phyloP scores from a whole-genome alignment of 2,113 vertebrate genomes.

The Patagioenas fasciata region DNA sequence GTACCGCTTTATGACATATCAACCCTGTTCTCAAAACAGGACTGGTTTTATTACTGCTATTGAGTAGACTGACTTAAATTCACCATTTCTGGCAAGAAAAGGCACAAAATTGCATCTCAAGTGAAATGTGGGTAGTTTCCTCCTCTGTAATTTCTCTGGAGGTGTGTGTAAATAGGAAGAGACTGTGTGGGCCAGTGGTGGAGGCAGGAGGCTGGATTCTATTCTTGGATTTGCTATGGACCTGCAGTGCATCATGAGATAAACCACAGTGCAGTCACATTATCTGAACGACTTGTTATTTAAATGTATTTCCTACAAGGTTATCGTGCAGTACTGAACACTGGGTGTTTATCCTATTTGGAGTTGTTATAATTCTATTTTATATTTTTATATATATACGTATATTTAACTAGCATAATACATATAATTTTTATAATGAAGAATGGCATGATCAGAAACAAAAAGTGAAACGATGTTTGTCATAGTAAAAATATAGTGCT shows the following conservation, averaged over 20 bases:
- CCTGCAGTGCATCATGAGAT: not conserved
- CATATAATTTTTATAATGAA: not conserved
- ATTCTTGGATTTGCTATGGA: not conserved
- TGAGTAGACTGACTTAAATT: not conserved
- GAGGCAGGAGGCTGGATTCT: not conserved
- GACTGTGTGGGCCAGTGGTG: not conserved
- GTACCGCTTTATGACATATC: not conserved
- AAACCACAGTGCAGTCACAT: not conserved
- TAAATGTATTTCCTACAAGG: not conserved
- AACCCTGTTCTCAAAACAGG: not conserved
- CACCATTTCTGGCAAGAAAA: not conserved
- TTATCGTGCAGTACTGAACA: not conserved
- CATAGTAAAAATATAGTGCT: not conserved
- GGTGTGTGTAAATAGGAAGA: slow-evolving; percentile 1
- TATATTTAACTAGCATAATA: not conserved
- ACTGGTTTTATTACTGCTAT: slow-evolving; percentile 18
- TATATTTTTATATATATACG: not conserved
- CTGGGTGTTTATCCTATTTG: not conserved
- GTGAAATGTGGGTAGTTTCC: slow-evolving; percentile 1
- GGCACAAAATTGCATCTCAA: not conserved
- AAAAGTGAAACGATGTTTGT: not conserved
- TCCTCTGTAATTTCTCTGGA: slow-evolving; percentile 14
- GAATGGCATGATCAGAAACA: not conserved
- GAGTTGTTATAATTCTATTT: not conserved
- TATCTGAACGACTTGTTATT: not conserved